phyloP scores from a whole-genome alignment of 2,888 invertebrate genomes.

The Thecocarcelia acutangulata region DNA sequence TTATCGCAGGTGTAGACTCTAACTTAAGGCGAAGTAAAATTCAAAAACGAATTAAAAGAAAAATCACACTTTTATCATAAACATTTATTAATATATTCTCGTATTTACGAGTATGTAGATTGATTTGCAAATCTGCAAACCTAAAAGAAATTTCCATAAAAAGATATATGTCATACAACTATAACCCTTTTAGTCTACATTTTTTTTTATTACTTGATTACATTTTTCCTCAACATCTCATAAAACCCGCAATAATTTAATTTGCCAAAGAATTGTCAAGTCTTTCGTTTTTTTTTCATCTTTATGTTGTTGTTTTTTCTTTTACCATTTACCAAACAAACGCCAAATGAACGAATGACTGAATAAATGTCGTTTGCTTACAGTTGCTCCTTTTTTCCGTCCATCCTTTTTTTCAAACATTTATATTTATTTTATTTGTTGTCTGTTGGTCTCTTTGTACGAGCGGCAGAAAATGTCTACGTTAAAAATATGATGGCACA shows the following conservation, averaged over 20 bases:
- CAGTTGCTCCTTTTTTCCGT: conserved; percentile 26
- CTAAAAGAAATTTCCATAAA: neutral
- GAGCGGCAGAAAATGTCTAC: conserved; percentile 51
- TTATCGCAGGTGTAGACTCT: no score
- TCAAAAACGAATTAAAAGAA: no score
- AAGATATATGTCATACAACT: conserved; percentile 30
- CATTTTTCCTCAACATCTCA: conserved; percentile 58
- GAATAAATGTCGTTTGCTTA: conserved; percentile 59
- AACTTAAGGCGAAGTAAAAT: no score
- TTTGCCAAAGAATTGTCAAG: conserved; percentile 68
- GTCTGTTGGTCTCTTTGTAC: conserved; percentile 52
- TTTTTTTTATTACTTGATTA: conserved; percentile 60
- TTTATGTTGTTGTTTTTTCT: neutral
- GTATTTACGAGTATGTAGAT: no score
- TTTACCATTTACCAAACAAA: conserved; percentile 48
- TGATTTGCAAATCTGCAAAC: no score
- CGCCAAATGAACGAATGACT: conserved; percentile 45
- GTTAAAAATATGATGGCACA: conserved; percentile 60
- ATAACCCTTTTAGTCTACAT: conserved; percentile 49
- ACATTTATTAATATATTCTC: no score
- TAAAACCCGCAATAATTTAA: conserved; percentile 69
- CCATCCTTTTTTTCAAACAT: conserved; percentile 24
- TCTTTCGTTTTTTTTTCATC: conserved; percentile 50
- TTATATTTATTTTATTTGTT: conserved; percentile 30
- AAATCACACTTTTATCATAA: no score